Conservation (phyloP, 2,888 invertebrate species). For the Dexiosoma caninum region DNA sequence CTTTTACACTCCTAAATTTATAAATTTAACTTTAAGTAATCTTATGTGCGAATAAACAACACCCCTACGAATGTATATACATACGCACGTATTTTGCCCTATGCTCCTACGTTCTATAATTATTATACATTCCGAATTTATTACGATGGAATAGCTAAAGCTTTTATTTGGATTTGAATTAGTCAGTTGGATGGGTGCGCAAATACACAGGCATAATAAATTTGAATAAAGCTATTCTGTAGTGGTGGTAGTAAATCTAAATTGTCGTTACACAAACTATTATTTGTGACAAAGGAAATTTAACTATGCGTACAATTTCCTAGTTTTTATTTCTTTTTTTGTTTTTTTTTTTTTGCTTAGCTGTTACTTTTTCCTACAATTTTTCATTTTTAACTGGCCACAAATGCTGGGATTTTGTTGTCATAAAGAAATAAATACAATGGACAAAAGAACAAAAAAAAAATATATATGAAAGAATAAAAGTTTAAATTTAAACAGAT, state of each 20-base stretch:
- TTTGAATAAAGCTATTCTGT: conserved; percentile 18
- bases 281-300: conserved; percentile 56
- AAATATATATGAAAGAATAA: not conserved
- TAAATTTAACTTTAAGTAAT: no score
- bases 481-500: not conserved
- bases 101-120: no score
- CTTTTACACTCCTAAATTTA: no score
- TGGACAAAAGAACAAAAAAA: not conserved
- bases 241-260: conserved; percentile 48
- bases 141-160: not conserved
- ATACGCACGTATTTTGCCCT: no score
- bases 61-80: no score
- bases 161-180: not conserved
- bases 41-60: no score
- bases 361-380: not conserved
- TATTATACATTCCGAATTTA: no score
- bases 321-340: not conserved
- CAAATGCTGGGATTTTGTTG: conserved; percentile 11
- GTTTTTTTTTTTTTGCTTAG: conserved; percentile 7
- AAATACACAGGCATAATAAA: not conserved
- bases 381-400: conserved; percentile 13
- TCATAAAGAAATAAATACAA: not conserved
- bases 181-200: conserved; percentile 6
- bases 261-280: conserved; percentile 56
- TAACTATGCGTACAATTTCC: conserved; percentile 44